phyloP scores from a whole-genome alignment of 2,888 invertebrate species.

The Hemaris fuciformis region DNA sequence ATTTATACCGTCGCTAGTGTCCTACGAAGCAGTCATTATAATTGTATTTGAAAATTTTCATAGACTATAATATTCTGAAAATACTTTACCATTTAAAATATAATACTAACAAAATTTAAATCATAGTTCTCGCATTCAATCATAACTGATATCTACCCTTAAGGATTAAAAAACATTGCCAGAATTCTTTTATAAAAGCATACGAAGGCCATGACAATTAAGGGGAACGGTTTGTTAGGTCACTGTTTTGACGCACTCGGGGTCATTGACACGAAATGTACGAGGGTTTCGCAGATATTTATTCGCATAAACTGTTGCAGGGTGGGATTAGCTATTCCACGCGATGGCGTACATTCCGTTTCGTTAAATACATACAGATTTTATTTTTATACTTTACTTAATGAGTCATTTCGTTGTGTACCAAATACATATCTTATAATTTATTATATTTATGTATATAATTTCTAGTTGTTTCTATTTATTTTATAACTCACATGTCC shows the following conservation, averaged over 20 bases:
- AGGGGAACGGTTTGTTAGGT: conserved; percentile 28
- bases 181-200: neutral
- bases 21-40: neutral
- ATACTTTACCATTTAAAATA: neutral
- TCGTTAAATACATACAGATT: neutral
- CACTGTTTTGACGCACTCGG: conserved; percentile 33
- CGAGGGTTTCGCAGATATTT: conserved; percentile 13
- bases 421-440: too few species aligned
- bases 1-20: too few species aligned
- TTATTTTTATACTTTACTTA: neutral
- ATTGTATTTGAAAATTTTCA: neutral
- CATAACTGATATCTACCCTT: neutral
- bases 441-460: neutral
- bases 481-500: too few species aligned
- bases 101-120: neutral
- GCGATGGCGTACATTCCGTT: neutral
- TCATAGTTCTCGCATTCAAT: neutral
- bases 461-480: neutral
- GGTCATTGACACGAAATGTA: conserved; percentile 33
- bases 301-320: conserved; percentile 15
- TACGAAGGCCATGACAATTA: neutral
- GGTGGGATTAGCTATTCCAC: conserved; percentile 9
- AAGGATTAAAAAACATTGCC: neutral
- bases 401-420: neutral
- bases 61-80: neutral